phyloP scores from a whole-genome alignment of 2,797 vertebrate species.

The Cryptoprocta ferox region DNA sequence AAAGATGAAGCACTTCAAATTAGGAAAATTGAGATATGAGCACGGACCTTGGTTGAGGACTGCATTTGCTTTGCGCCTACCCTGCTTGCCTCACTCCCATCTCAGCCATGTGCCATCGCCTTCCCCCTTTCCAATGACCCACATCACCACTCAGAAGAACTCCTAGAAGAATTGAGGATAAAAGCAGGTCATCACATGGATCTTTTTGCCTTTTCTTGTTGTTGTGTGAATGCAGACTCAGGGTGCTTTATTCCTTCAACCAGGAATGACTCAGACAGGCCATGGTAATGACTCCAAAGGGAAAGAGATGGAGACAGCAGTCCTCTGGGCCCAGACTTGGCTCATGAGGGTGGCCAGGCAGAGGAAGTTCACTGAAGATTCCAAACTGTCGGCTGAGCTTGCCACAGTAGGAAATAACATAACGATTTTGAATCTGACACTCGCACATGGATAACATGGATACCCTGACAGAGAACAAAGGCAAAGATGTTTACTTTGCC shows the following conservation, averaged over 20 bases:
- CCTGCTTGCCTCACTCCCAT: background rate
- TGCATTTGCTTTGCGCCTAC: background rate
- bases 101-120: background rate
- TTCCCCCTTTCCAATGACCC: no score
- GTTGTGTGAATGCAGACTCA: background rate
- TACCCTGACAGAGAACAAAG: background rate
- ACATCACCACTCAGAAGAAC: background rate
- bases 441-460: background rate
- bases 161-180: background rate
- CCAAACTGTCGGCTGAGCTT: background rate
- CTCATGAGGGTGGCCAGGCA: background rate
- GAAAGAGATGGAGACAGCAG: background rate
- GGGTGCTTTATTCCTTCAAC: background rate
- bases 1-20: background rate
- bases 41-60: background rate
- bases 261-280: background rate
- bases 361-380: background rate
- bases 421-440: background rate
- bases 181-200: background rate
- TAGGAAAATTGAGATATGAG: background rate
- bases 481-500: background rate
- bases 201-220: background rate
- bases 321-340: background rate
- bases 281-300: background rate
- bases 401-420: background rate